Conservation (phyloP, 2,113 vertebrate genomes). For the Pheucticus melanocephalus region DNA sequence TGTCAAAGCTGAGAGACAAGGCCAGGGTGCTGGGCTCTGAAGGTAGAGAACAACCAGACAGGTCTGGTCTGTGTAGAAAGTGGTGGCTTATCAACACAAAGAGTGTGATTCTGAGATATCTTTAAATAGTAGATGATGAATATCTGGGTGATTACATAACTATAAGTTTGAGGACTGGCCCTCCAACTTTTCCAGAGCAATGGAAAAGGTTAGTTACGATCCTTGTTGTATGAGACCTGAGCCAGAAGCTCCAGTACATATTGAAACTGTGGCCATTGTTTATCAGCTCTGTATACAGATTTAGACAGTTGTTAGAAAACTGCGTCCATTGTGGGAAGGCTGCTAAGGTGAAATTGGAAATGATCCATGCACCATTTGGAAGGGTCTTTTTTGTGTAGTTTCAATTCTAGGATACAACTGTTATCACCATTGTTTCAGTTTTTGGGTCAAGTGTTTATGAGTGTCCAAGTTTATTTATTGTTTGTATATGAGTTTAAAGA, state of each 20-base stretch:
- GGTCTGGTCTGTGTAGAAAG: background rate
- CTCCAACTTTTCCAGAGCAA: background rate
- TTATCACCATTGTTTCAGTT: background rate
- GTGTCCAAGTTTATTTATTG: background rate
- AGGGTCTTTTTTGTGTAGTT: background rate
- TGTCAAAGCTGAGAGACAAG: background rate
- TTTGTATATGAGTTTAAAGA: background rate
- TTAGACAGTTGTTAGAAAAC: background rate
- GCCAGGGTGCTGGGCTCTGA: background rate
- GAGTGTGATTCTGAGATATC: background rate
- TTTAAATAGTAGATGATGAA: background rate
- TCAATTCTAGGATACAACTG: background rate
- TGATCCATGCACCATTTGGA: background rate
- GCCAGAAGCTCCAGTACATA: background rate
- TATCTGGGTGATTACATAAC: background rate
- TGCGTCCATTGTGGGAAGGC: background rate
- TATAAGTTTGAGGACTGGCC: background rate
- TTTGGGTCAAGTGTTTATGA: background rate
- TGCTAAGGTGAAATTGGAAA: background rate
- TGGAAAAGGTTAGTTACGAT: background rate
- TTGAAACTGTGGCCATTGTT: background rate
- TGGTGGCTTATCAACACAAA: background rate
- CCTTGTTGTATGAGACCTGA: background rate
- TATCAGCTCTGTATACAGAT: background rate
- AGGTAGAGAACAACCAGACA: background rate